These are phyloP conservation scores for Micropoecilia bifurca DNA, from an alignment of 2,797 vertebrate species.

Conservation along the genomic window DNA sequence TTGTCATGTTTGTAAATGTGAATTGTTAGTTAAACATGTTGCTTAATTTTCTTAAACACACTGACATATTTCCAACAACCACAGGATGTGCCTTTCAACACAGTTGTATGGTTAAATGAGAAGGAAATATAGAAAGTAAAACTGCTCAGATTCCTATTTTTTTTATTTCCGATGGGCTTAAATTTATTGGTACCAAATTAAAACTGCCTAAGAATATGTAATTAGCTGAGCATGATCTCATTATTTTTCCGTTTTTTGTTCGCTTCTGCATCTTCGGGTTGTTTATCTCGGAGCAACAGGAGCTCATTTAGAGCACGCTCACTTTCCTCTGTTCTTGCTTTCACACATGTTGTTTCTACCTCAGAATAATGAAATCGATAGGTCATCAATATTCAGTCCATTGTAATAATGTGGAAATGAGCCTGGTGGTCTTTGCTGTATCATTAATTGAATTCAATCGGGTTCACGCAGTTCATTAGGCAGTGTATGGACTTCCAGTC, in stretches of 20 bases:
- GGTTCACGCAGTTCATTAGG: slow-evolving; percentile 56
- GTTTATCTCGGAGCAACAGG: neutral
- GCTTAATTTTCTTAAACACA: neutral
- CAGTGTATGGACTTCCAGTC: slow-evolving; percentile 54
- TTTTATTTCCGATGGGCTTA: neutral
- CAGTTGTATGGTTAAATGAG: neutral
- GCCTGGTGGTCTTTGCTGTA: slow-evolving; percentile 37
- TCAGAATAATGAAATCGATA: slow-evolving; percentile 67
- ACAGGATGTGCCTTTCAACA: neutral
- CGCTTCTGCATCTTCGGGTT: neutral
- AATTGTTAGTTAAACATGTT: neutral
- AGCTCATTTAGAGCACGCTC: slow-evolving; percentile 7
- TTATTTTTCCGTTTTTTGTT: neutral
- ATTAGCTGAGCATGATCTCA: neutral
- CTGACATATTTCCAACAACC: neutral
- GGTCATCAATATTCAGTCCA: slow-evolving; percentile 55
- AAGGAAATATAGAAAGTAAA: neutral
- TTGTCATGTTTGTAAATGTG: neutral
- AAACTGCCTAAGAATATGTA: neutral
- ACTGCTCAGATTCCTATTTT: neutral
- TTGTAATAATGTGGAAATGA: slow-evolving; percentile 59
- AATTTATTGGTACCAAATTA: neutral
- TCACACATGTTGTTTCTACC: slow-evolving; percentile 23
- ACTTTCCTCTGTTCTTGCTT: slow-evolving; percentile 11
- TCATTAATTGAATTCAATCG: slow-evolving; percentile 65